Evolutionary conservation across 2,888 invertebrate genomes (phyloP).

Genomic region (Chrysolina haemoptera): DNA sequence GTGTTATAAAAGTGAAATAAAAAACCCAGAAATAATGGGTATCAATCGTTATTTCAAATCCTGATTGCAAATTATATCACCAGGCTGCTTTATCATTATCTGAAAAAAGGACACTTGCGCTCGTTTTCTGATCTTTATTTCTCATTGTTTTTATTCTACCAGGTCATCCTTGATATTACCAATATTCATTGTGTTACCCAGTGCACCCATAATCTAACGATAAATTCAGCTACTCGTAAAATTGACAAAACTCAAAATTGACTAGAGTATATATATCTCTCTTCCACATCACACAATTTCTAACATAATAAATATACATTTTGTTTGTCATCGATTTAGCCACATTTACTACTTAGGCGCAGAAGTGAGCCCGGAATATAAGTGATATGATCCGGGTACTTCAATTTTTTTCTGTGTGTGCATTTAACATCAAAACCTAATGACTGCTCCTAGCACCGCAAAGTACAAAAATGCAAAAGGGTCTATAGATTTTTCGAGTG

Average conservation of each 20-base stretch:
- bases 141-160: background rate
- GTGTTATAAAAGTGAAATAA: too few relatives aligned
- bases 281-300: slow-evolving; percentile 64
- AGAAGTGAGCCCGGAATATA: slow-evolving; percentile 37
- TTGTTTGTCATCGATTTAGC: slow-evolving; percentile 59
- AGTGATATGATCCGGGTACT: slow-evolving; percentile 59
- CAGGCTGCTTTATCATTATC: too few relatives aligned
- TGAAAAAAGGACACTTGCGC: background rate
- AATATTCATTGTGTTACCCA: slow-evolving; percentile 55
- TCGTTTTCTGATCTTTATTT: background rate
- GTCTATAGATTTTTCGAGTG: slow-evolving; percentile 36
- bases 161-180: slow-evolving; percentile 26
- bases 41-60: too few relatives aligned
- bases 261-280: slow-evolving; percentile 65
- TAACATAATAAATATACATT: slow-evolving; percentile 64
- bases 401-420: slow-evolving; percentile 55
- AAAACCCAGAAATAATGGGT: too few relatives aligned
- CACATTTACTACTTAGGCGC: slow-evolving; percentile 69
- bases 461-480: slow-evolving; percentile 53
- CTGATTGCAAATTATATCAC: background rate
- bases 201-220: slow-evolving; percentile 64
- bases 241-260: slow-evolving; percentile 71
- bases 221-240: slow-evolving; percentile 67
- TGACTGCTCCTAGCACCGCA: slow-evolving; percentile 57
- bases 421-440: slow-evolving; percentile 63